Percentiles rank a stretch among this genome's conserved stretches.
Evolutionary conservation across 2,113 vertebrate species (phyloP).

Genomic region (Etheostoma cragini): DNA sequence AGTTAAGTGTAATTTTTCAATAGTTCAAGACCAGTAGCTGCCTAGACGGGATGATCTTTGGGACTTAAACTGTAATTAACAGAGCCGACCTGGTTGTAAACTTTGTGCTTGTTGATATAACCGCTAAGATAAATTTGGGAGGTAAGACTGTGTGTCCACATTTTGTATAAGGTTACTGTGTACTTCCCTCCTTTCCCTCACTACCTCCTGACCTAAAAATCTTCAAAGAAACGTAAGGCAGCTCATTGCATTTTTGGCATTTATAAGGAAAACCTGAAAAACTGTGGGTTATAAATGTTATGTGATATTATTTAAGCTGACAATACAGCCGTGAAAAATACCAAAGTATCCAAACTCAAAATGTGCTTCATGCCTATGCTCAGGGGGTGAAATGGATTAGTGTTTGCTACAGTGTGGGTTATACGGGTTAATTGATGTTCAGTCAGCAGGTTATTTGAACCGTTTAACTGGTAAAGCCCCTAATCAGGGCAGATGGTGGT

Average conservation of each 20-base stretch:
- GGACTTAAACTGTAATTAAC: constrained; percentile 49
- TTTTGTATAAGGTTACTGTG: constrained; percentile 53
- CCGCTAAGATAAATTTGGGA: constrained; percentile 46
- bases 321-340: neutral
- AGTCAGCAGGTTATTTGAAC: constrained; percentile 42
- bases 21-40: constrained; percentile 47
- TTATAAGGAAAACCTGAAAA: neutral
- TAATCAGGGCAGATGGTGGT: constrained; percentile 34
- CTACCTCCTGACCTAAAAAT: constrained; percentile 19
- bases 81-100: constrained; percentile 48
- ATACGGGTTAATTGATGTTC: constrained; percentile 48
- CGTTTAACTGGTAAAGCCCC: constrained; percentile 65
- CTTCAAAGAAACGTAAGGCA: constrained; percentile 25
- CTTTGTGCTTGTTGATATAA: constrained; percentile 69
- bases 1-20: constrained; percentile 73
- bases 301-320: neutral
- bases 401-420: constrained; percentile 2
- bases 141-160: constrained; percentile 49
- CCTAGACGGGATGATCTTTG: constrained; percentile 22
- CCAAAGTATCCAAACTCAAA: neutral
- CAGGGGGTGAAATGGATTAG: neutral
- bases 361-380: neutral
- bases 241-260: constrained; percentile 21
- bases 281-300: neutral
- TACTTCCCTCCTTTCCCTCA: constrained; percentile 1